A percentile compares a stretch with the other conserved stretches of the same genome.
These are phyloP conservation scores for Diaperis boleti DNA, from an alignment of 2,888 invertebrate genomes.

Conservation along the genomic window DNA sequence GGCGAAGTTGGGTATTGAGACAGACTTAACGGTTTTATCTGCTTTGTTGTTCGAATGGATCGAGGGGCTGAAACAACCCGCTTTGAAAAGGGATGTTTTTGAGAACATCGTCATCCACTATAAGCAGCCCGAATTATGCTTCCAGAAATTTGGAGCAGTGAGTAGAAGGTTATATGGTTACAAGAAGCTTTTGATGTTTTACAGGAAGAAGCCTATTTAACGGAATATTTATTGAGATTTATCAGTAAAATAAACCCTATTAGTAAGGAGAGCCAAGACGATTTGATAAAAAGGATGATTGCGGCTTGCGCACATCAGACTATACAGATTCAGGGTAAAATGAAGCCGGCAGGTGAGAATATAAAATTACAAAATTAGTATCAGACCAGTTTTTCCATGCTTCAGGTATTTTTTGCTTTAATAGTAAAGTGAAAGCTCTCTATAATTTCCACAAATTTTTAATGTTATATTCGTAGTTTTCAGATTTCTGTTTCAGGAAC, in stretches of 20 bases:
- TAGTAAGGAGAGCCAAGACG: constrained; percentile 71
- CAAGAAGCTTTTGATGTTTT: too few relatives aligned
- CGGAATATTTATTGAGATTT: constrained; percentile 81
- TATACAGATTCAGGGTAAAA: constrained; percentile 66
- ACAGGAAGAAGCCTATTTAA: constrained; percentile 75
- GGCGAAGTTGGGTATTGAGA: constrained; percentile 75
- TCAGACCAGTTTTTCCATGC: too few relatives aligned
- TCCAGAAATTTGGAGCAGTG: constrained; percentile 71
- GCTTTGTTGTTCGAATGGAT: constrained; percentile 82
- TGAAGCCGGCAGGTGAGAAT: constrained; percentile 67
- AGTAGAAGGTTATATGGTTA: too few relatives aligned
- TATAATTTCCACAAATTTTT: too few relatives aligned
- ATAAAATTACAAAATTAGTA: too few relatives aligned
- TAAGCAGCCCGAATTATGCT: constrained; percentile 73
- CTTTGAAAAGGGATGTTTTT: constrained; percentile 76
- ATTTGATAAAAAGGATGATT: constrained; percentile 74
- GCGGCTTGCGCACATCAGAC: constrained; percentile 78
- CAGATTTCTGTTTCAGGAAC: too few relatives aligned
- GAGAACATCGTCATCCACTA: constrained; percentile 75
- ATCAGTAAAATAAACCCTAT: constrained; percentile 76
- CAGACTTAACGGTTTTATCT: constrained; percentile 72
- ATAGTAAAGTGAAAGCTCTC: too few relatives aligned
- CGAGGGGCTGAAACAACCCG: constrained; percentile 77
- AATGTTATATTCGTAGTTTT: too few relatives aligned
- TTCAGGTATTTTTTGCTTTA: too few relatives aligned